Conservation (phyloP, 2,797 vertebrate species). For the Tinamus major region DNA sequence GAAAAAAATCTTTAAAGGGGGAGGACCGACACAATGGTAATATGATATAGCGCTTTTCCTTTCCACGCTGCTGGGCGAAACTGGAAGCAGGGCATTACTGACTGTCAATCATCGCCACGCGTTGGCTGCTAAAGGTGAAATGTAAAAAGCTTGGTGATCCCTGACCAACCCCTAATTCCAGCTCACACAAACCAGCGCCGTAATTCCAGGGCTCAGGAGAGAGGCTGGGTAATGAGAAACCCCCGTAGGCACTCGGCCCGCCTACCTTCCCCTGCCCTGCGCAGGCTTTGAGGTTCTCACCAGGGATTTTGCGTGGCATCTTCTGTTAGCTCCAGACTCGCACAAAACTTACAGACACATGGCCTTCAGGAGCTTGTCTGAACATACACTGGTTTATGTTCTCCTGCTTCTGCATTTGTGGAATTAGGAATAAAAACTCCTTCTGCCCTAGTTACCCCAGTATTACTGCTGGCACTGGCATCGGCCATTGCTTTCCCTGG, state of each 20-base stretch:
- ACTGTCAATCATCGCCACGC: background rate
- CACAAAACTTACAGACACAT: background rate
- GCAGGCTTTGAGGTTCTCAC: background rate
- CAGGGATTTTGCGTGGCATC: background rate
- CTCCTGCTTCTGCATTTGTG: background rate
- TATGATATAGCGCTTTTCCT: background rate
- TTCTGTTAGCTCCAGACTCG: background rate
- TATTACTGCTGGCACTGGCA: background rate
- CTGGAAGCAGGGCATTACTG: background rate
- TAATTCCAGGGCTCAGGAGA: background rate
- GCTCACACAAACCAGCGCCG: rapidly evolving
- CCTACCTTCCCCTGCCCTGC: background rate
- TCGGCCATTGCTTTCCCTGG: background rate
- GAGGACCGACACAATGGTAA: background rate
- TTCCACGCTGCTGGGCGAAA: background rate
- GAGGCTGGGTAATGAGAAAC: rapidly evolving
- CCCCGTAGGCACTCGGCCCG: background rate
- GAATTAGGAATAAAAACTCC: background rate
- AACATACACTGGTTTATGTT: background rate
- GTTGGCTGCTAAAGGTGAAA: background rate
- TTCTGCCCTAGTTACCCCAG: background rate
- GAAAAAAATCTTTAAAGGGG: constrained; percentile 25
- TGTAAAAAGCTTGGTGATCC: background rate
- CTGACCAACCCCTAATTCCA: background rate
- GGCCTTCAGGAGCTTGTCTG: background rate